Percentiles rank a stretch among this genome's conserved stretches.
Evolutionary conservation across 2,888 invertebrate genomes (phyloP).

Genomic region (Microctonus brassicae): DNA sequence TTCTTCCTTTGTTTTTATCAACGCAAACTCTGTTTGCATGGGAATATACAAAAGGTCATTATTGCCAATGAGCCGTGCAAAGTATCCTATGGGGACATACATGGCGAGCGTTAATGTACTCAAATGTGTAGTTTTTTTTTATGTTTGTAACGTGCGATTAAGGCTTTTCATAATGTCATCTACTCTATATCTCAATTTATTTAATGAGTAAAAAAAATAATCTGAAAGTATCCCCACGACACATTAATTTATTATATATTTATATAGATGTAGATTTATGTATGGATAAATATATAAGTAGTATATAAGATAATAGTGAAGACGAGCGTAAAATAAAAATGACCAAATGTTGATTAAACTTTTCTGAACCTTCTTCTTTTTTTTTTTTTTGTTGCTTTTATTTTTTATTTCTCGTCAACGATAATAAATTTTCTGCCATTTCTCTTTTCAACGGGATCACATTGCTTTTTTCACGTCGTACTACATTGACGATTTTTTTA

Average conservation of each 20-base stretch:
- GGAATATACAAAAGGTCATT: constrained; percentile 18
- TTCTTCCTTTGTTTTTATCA: background rate
- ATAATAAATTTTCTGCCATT: background rate
- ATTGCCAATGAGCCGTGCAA: constrained; percentile 26
- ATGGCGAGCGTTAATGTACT: constrained; percentile 1
- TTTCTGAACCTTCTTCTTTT: background rate
- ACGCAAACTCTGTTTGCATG: background rate
- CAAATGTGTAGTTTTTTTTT: constrained; percentile 1
- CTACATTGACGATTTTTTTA: background rate
- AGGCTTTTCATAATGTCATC: background rate
- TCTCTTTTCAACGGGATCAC: background rate
- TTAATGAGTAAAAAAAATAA: background rate
- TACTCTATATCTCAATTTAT: constrained; percentile 1
- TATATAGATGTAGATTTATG: background rate
- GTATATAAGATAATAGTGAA: background rate
- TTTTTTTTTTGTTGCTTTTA: background rate
- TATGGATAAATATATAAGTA: too few relatives aligned
- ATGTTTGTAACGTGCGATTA: constrained; percentile 6
- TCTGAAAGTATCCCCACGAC: background rate
- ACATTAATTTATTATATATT: background rate
- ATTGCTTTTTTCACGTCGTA: background rate
- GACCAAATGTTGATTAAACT: background rate
- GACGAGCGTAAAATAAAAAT: background rate
- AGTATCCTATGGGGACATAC: constrained; percentile 7
- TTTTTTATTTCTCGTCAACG: background rate